Conservation (phyloP, 2,113 vertebrate genomes). For the Coturnix japonica region DNA sequence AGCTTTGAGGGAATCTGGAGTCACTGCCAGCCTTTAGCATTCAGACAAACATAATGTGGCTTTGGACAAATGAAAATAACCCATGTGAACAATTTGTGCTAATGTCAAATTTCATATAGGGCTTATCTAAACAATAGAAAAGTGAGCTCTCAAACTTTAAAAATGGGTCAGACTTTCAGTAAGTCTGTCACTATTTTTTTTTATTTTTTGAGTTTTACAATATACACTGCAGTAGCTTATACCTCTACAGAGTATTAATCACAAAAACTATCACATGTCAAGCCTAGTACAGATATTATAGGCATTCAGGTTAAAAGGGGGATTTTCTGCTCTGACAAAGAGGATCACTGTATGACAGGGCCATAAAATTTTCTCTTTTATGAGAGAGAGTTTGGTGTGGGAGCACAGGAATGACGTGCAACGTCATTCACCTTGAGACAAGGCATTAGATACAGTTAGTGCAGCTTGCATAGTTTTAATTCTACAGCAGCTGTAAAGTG, state of each 20-base stretch:
- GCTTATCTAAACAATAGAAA: conserved; percentile 19
- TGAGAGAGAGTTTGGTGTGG: background rate
- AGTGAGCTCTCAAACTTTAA: background rate
- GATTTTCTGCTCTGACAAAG: conserved; percentile 42
- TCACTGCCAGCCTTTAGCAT: background rate
- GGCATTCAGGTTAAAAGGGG: conserved; percentile 6
- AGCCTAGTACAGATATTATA: background rate
- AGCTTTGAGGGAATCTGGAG: background rate
- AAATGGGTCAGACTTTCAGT: background rate
- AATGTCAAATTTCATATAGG: background rate
- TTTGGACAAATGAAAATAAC: conserved; percentile 42
- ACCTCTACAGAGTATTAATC: conserved; percentile 30
- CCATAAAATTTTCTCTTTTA: background rate
- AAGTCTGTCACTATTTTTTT: background rate
- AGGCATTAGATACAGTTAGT: background rate
- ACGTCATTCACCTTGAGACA: background rate
- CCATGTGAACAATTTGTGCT: conserved; percentile 24
- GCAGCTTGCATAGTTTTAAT: background rate
- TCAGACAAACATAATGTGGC: background rate
- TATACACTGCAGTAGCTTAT: background rate
- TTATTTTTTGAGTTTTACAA: background rate
- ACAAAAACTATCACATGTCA: background rate
- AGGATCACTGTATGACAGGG: background rate
- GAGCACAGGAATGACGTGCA: accelerated
- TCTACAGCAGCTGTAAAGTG: background rate